Conservation (phyloP, 2,797 vertebrate genomes). For the Limosa lapponica region DNA sequence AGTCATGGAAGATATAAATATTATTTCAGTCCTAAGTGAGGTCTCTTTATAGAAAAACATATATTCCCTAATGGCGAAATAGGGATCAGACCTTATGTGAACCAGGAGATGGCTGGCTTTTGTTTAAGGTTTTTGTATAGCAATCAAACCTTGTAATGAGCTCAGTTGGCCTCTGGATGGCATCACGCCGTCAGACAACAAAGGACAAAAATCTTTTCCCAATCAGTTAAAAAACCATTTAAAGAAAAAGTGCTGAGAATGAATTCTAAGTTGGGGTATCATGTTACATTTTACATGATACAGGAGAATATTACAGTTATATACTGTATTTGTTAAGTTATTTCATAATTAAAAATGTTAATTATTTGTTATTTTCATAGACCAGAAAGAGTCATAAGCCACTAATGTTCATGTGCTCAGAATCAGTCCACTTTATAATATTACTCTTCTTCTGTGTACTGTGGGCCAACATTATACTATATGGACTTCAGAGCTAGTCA, state of each 20-base stretch:
- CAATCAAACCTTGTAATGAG: constrained; percentile 15
- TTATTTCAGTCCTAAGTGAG: neutral
- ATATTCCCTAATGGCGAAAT: neutral
- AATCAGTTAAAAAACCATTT: constrained; percentile 28
- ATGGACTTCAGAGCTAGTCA: neutral
- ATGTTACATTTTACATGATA: neutral
- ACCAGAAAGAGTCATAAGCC: neutral
- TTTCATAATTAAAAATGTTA: neutral
- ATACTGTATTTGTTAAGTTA: neutral
- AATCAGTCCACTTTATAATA: neutral
- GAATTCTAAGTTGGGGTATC: neutral
- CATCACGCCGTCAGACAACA: neutral
- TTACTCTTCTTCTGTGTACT: neutral
- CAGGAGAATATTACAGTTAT: fast-evolving
- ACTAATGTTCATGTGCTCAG: neutral
- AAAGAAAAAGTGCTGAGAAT: neutral
- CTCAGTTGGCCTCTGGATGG: constrained; percentile 54
- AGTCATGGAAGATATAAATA: neutral
- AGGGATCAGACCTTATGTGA: neutral
- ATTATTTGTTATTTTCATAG: neutral
- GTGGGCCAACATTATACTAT: neutral
- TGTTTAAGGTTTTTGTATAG: neutral
- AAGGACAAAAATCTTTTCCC: neutral
- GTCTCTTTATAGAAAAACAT: neutral
- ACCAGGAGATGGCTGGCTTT: neutral